A percentile compares a stretch with the other conserved stretches of the same genome.
phyloP scores from a whole-genome alignment of 2,888 invertebrate species.

The Elgonia sp. region DNA sequence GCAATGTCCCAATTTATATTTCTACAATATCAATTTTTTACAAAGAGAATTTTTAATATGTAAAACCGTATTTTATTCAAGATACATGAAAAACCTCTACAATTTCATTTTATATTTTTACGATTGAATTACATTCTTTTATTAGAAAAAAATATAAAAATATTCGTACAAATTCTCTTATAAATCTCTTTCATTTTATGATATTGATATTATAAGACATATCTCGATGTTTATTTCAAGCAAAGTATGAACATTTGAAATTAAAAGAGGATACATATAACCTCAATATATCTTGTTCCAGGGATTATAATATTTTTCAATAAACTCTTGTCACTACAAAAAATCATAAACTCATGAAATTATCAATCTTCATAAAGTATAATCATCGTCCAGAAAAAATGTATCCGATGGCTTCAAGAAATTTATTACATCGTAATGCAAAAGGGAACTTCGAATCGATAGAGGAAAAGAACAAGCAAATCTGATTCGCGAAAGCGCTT shows the following conservation, averaged over 20 bases:
- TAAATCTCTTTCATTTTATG: background rate
- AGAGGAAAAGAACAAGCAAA: background rate
- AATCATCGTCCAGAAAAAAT: too few species aligned
- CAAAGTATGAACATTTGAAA: background rate
- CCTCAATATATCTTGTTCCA: too few species aligned
- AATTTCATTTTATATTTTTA: background rate
- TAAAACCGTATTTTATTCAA: background rate
- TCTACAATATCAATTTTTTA: background rate
- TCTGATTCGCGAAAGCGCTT: background rate
- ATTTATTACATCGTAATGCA: background rate
- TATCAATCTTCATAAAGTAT: too few species aligned
- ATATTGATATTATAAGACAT: background rate
- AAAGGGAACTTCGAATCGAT: background rate
- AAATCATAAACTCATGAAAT: too few species aligned
- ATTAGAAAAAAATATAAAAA: background rate
- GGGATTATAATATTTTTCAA: too few species aligned
- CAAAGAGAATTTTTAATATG: background rate
- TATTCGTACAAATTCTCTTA: background rate
- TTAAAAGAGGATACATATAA: background rate
- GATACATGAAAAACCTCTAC: background rate
- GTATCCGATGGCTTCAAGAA: background rate
- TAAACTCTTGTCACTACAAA: too few species aligned
- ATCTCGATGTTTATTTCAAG: background rate
- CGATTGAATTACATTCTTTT: conserved; percentile 5
- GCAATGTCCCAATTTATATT: background rate